phyloP scores from a whole-genome alignment of 2,113 vertebrate species.

The Orycteropus afer region DNA sequence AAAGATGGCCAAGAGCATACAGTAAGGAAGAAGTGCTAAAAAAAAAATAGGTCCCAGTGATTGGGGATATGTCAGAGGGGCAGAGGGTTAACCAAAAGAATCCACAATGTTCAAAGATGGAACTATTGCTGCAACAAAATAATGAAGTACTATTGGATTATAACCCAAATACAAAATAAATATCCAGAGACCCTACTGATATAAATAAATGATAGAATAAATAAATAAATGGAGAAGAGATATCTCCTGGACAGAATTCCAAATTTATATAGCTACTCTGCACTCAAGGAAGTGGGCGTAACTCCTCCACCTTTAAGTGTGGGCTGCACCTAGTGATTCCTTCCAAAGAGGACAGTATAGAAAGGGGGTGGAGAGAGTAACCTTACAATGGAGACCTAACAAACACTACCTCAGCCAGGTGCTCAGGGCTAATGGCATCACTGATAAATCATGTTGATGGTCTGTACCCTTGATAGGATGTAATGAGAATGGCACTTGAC shows the following conservation, averaged over 20 bases:
- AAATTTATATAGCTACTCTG: not conserved
- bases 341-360: not conserved
- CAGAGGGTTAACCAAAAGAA: not conserved
- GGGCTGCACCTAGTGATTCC: not conserved
- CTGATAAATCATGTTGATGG: not conserved
- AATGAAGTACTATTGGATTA: conserved; percentile 48
- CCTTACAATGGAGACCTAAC: not conserved
- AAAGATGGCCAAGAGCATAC: not conserved
- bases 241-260: not conserved
- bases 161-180: conserved; percentile 28
- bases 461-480: not conserved
- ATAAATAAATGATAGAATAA: too few relatives aligned
- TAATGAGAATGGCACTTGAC: not conserved
- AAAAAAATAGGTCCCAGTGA: not conserved
- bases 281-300: not conserved
- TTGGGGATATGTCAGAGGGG: not conserved
- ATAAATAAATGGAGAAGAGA: not conserved
- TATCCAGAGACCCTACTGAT: not conserved
- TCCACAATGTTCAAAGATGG: not conserved
- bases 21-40: not conserved
- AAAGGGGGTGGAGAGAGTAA: not conserved
- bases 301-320: not conserved
- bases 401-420: not conserved
- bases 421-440: not conserved
- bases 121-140: conserved; percentile 33